Conservation (phyloP, 2,797 vertebrate species). For the Eremophila alpestris region DNA sequence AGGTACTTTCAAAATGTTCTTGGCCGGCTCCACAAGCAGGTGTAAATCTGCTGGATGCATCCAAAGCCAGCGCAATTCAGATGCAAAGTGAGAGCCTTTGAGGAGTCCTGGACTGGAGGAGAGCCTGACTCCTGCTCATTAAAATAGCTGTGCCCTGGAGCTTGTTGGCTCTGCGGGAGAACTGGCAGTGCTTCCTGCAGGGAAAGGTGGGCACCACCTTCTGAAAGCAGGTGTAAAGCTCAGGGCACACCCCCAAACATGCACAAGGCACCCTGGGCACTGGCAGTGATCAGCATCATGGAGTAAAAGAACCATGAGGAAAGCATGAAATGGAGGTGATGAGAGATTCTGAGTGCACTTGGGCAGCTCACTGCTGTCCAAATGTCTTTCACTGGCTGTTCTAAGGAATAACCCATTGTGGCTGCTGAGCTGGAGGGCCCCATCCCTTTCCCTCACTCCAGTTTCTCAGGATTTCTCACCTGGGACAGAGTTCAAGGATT, state of each 20-base stretch:
- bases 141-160: not conserved
- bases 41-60: slow-evolving; percentile 34
- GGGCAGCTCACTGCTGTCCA: not conserved
- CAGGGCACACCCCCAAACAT: rapidly evolving
- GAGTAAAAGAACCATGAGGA: not conserved
- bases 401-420: rapidly evolving
- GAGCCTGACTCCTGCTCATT: not conserved
- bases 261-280: not conserved
- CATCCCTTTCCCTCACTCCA: not conserved
- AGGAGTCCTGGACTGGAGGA: not conserved
- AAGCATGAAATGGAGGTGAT: not conserved
- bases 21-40: slow-evolving; percentile 31
- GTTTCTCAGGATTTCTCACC: not conserved
- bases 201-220: not conserved
- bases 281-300: not conserved
- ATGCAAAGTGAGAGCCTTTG: not conserved
- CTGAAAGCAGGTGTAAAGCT: not conserved
- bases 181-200: not conserved
- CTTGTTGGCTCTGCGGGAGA: not conserved
- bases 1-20: slow-evolving; percentile 50
- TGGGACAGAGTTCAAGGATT: not conserved
- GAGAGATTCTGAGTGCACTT: not conserved
- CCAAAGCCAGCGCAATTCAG: not conserved
- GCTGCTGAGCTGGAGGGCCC: not conserved
- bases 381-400: not conserved